Conservation (phyloP, 2,797 vertebrate genomes). For the Enteromius argenteus region DNA sequence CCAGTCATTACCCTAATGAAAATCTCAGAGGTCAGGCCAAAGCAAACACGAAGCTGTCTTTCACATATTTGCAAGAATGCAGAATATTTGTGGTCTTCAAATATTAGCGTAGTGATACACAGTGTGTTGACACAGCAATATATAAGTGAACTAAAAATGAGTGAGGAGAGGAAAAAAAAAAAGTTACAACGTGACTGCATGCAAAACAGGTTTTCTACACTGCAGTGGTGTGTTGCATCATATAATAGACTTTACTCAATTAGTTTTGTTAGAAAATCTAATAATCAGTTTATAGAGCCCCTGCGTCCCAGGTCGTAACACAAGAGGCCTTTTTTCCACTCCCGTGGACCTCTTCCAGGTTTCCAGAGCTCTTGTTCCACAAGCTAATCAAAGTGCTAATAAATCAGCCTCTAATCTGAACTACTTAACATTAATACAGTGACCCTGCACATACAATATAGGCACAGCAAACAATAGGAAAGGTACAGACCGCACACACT, state of each 20-base stretch:
- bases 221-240: not conserved
- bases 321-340: constrained; percentile 32
- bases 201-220: not conserved
- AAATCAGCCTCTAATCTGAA: constrained; percentile 40
- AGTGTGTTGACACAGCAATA: not conserved
- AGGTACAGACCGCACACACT: constrained; percentile 49
- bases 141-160: not conserved
- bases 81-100: constrained; percentile 12
- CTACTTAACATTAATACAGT: constrained; percentile 3
- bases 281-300: constrained; percentile 36
- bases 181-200: not conserved
- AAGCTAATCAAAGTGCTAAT: constrained; percentile 49
- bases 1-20: not conserved
- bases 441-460: constrained; percentile 24
- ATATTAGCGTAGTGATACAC: not conserved
- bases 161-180: not conserved
- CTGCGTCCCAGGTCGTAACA: not conserved
- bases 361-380: constrained; percentile 33
- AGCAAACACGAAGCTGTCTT: constrained; percentile 20
- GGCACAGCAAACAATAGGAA: not conserved
- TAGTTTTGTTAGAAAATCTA: not conserved
- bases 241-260: not conserved
- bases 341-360: constrained; percentile 32
- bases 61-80: constrained; percentile 27
- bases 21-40: not conserved